Percentiles rank a stretch among this genome's conserved stretches.
Evolutionary conservation across 1,140 invertebrate species (phyloP).

Genomic region (Halyomorpha halys): DNA sequence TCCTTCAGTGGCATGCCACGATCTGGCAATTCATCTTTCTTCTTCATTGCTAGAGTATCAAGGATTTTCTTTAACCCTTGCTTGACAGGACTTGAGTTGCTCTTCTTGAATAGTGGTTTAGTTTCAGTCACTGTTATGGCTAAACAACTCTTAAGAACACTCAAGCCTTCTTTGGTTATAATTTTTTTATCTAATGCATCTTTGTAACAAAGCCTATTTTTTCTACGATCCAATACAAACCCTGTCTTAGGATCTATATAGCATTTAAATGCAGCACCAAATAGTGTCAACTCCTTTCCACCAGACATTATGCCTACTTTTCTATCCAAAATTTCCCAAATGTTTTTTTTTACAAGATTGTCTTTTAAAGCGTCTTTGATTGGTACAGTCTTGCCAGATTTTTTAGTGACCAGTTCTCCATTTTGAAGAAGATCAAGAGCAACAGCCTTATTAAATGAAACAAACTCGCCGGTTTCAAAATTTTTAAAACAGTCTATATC

Average conservation of each 20-base stretch:
- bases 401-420: conserved; percentile 59
- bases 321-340: conserved; percentile 71
- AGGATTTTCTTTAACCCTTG: conserved; percentile 41
- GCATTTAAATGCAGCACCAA: conserved; percentile 74
- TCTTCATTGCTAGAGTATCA: conserved; percentile 16
- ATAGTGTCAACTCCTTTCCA: conserved; percentile 62
- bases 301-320: conserved; percentile 66
- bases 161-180: conserved; percentile 75
- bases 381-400: conserved; percentile 59
- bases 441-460: conserved; percentile 79
- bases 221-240: conserved; percentile 66
- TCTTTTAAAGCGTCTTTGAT: conserved; percentile 42
- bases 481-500: conserved; percentile 86
- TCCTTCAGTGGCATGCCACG: conserved; percentile 69
- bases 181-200: conserved; percentile 74
- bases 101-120: conserved; percentile 52
- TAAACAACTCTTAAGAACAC: conserved; percentile 66
- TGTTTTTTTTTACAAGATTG: conserved; percentile 49
- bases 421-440: conserved; percentile 65
- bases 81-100: conserved; percentile 71
- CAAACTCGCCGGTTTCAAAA: conserved; percentile 60
- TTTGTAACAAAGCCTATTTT: conserved; percentile 67
- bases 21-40: conserved; percentile 59
- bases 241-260: conserved; percentile 77
- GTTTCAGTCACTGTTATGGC: conserved; percentile 76